phyloP scores from a whole-genome alignment of 2,113 vertebrate genomes.

The Clinocottus analis region DNA sequence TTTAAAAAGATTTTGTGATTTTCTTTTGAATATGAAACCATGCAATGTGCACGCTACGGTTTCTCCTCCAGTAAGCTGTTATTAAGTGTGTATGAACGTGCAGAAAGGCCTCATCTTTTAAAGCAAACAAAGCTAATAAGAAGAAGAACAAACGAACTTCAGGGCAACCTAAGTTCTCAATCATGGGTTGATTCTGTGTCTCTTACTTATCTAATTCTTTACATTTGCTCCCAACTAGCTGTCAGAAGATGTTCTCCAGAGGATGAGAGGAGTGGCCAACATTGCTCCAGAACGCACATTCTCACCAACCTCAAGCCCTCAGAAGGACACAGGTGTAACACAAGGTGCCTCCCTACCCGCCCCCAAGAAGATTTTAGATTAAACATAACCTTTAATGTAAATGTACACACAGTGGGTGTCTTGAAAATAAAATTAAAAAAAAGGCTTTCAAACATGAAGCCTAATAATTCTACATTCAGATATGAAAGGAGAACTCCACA shows the following conservation, averaged over 20 bases:
- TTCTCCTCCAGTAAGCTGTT: not conserved
- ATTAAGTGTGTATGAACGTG: not conserved
- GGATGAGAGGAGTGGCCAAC: constrained; percentile 79
- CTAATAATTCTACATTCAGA: not conserved
- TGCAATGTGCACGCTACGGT: not conserved
- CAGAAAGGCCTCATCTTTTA: not conserved
- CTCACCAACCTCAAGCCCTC: constrained; percentile 33
- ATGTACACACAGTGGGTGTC: not conserved
- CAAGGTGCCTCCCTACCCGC: no score
- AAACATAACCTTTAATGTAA: not conserved
- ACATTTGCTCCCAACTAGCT: constrained; percentile 54
- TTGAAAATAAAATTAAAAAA: not conserved
- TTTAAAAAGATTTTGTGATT: no score
- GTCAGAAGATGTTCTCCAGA: constrained; percentile 82
- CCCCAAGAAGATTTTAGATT: not conserved
- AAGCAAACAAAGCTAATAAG: not conserved
- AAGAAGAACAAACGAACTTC: not conserved
- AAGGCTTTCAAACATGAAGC: not conserved
- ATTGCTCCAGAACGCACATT: constrained; percentile 58
- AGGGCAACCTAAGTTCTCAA: no score
- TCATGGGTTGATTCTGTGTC: not conserved
- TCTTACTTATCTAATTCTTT: not conserved
- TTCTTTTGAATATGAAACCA: not conserved
- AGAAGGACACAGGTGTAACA: constrained; percentile 64
- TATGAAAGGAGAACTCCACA: not conserved